Base-by-base conservation (phyloP, 2,797 vertebrate genomes). In the Gallinago stenura region DNA sequence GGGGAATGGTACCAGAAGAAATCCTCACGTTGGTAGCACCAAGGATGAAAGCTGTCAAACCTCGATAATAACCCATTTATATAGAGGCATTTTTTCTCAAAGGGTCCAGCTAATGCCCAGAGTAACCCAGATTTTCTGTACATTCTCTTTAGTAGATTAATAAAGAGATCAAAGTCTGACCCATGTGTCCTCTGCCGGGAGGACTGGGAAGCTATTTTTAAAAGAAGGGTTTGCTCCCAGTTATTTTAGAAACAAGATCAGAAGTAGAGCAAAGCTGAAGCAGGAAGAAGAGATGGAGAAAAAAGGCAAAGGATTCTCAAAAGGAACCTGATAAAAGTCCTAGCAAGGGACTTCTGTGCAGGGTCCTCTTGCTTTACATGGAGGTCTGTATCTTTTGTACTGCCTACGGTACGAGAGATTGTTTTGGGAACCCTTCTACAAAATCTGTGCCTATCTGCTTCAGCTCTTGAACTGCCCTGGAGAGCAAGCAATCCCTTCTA, bases 181-280 rank as follows among this genome's bases (percentile, higher is more conserved):
- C 48, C 56, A 10, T 46, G 71, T 77, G 81, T 82, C 79, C 83
- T 89, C 68, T 90, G 64, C 56, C 3, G 3, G 53, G 28, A 89
- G 43, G 64, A 89, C 56, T n/a, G 19, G 28, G 78, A 95, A 96
- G 48, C 35, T 85, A 62, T 69, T 93, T 91, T 87, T 83, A 89
- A 96, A 95, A 82, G 64, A 92, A 90, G 57, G 46, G 60, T 70
- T 94, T 92, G 88, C 81, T 94, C 68, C 93, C 12, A 16, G 71
- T 87, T 96, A 92, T 89, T 93, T 93, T 61, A 90, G 57, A 96
- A 96, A 83, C 2, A 7, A 93, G 90, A 97, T 92, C 83, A 87
- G 75, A 95, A 95, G 53, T 2, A 1, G 60, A 83, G 58, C 12
- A 90, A 83, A 92, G 78, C 51, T 58, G 43, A 89, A 86, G 51